These are phyloP conservation scores for Nyctereutes procyonoides DNA, from an alignment of 2,113 vertebrate species.

Conservation along the genomic window DNA sequence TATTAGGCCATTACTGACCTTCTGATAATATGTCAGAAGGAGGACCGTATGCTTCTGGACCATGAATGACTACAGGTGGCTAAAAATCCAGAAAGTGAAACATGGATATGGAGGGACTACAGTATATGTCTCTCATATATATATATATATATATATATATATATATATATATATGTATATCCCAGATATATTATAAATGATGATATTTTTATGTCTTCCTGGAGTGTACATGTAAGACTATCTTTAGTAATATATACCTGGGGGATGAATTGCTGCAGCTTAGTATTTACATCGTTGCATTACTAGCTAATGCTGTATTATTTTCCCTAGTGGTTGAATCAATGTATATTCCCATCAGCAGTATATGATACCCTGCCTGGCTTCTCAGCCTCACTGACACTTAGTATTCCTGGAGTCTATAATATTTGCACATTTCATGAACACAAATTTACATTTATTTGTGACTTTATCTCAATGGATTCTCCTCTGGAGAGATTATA, in stretches of 20 bases:
- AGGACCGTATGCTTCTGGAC: not conserved
- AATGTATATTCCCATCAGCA: not conserved
- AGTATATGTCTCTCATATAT: rapidly evolving
- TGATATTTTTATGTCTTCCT: not conserved
- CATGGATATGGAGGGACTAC: not conserved
- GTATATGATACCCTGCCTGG: not conserved
- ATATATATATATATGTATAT: not conserved
- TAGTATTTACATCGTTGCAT: not conserved
- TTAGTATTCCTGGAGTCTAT: not conserved
- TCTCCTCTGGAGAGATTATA: rapidly evolving
- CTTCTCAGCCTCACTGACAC: not conserved
- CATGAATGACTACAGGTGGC: not conserved
- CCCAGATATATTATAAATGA: not conserved
- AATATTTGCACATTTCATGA: not conserved
- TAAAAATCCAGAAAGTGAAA: not conserved
- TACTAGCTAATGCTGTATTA: not conserved
- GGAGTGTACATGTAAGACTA: not conserved
- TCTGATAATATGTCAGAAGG: not conserved
- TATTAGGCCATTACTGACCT: not conserved
- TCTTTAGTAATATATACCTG: not conserved
- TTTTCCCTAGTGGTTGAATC: not conserved
- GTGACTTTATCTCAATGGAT: not conserved
- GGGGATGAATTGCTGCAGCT: not conserved
- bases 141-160: no score
- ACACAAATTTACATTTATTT: not conserved